A percentile compares a stretch with the other conserved stretches of the same genome.
Conservation (phyloP, 2,797 vertebrate genomes). For the Onychomys leucogaster region DNA sequence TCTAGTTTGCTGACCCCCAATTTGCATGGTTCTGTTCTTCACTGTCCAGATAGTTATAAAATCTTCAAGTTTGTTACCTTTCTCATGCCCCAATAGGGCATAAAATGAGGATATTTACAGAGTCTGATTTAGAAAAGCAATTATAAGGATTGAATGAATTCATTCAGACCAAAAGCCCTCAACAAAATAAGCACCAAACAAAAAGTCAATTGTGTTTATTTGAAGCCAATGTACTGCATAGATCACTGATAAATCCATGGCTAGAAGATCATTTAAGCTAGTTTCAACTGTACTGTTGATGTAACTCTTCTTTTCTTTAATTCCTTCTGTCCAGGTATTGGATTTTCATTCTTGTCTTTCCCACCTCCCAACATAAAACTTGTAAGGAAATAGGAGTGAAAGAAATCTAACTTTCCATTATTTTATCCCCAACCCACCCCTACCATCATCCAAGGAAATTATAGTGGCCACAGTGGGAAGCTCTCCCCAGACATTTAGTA, state of each 20-base stretch:
- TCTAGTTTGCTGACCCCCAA: neutral
- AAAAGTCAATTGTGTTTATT: neutral
- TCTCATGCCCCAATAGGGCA: neutral
- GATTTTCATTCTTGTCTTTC: neutral
- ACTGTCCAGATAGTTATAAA: neutral
- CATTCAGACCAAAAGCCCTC: neutral
- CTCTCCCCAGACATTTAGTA: fast-evolving
- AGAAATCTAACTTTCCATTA: conserved; percentile 15
- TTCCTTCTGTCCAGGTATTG: neutral
- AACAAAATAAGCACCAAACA: neutral
- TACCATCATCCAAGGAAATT: conserved; percentile 26
- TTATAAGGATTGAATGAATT: neutral
- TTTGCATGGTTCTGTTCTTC: neutral
- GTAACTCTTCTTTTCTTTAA: neutral
- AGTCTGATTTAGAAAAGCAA: neutral
- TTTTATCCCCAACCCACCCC: conserved; percentile 8
- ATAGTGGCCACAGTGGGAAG: neutral
- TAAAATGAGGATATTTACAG: neutral
- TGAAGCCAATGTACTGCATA: neutral
- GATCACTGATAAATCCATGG: neutral
- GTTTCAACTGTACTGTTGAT: neutral
- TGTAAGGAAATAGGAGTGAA: conserved; percentile 61
- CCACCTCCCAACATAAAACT: neutral
- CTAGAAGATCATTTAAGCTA: neutral
- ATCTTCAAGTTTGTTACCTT: neutral